Evolutionary conservation across 2,113 vertebrate species (phyloP).

Genomic region (Ochotona curzoniae): DNA sequence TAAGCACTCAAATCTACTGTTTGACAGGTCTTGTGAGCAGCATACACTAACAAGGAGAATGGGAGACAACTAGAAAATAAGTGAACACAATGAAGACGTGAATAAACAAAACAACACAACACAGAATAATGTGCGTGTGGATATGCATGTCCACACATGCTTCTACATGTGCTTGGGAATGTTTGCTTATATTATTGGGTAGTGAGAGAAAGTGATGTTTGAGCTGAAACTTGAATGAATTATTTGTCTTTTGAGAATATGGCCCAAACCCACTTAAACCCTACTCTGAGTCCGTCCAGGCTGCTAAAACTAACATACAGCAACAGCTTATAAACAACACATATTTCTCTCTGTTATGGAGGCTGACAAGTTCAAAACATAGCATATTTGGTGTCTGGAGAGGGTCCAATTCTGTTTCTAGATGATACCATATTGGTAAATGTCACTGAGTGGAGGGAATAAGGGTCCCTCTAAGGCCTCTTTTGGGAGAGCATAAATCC

Average conservation of each 20-base stretch:
- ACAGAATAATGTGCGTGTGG: not conserved
- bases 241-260: not conserved
- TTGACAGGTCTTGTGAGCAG: not conserved
- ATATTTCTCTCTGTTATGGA: not conserved
- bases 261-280: not conserved
- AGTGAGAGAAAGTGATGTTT: not conserved
- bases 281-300: not conserved
- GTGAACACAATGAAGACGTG: not conserved
- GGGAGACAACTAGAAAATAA: not conserved
- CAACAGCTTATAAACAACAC: not conserved
- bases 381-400: not conserved
- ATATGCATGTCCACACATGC: no score
- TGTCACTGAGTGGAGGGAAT: not conserved
- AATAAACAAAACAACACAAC: not conserved
- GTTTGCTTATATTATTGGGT: not conserved
- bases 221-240: not conserved
- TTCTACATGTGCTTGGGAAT: not conserved
- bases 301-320: not conserved
- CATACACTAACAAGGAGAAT: not conserved
- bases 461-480: not conserved
- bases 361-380: not conserved
- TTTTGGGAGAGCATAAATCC: not conserved
- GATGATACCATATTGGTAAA: fast-evolving
- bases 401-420: not conserved
- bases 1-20: not conserved